These are phyloP conservation scores for Cochlearius cochlearius DNA, from an alignment of 2,113 vertebrate species.

Conservation along the genomic window DNA sequence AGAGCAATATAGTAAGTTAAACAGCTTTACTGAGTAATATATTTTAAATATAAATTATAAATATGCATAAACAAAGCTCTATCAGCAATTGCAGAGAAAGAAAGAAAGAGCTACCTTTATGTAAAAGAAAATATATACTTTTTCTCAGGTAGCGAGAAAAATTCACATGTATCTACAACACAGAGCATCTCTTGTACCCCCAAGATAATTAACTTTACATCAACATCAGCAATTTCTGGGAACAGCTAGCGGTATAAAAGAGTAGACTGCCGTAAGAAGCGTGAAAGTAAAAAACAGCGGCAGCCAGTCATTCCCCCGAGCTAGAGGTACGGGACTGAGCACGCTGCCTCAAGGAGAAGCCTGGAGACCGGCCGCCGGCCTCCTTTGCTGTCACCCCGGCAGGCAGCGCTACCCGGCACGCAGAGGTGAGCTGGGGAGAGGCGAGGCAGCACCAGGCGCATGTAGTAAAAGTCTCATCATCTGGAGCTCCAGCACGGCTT, in stretches of 20 bases:
- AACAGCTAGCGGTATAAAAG: not conserved
- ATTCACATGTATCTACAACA: not conserved
- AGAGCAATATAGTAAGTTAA: not conserved
- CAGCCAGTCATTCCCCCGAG: not conserved
- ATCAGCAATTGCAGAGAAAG: not conserved
- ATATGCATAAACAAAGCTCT: not conserved
- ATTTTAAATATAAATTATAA: not conserved
- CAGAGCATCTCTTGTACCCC: not conserved
- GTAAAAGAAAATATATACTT: not conserved
- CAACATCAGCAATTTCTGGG: not conserved
- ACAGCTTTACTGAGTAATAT: not conserved
- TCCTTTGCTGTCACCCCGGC: too few relatives aligned
- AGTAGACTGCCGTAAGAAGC: not conserved
- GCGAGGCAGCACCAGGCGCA: not conserved
- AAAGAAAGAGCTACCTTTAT: not conserved
- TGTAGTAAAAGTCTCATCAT: not conserved
- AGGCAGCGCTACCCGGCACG: fast-evolving
- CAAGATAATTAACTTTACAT: not conserved
- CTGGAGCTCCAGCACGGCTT: not conserved
- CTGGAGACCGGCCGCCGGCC: not conserved
- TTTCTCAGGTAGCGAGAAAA: not conserved
- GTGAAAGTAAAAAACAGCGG: not conserved
- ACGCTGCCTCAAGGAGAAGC: not conserved
- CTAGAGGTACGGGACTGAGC: not conserved
- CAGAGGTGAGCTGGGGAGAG: fast-evolving